These are phyloP conservation scores for Peromyscus eremicus DNA, from an alignment of 2,797 vertebrate genomes.

Conservation along the genomic window DNA sequence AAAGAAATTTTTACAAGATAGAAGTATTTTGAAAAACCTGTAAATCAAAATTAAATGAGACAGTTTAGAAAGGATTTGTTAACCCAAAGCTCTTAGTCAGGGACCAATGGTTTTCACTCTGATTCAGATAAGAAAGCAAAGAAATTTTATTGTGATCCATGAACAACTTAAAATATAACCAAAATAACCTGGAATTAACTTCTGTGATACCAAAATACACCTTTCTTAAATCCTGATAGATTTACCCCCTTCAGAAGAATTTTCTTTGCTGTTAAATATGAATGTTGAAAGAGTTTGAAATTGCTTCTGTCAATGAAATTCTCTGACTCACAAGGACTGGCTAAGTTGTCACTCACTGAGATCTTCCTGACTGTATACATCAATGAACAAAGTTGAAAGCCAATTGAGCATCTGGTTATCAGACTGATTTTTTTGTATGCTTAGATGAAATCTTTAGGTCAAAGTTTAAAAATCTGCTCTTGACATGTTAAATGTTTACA, in stretches of 20 bases:
- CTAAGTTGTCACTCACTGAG: neutral
- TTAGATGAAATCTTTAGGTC: neutral
- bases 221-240: neutral
- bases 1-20: neutral
- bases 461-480: neutral
- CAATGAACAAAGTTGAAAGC: neutral
- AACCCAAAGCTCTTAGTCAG: neutral
- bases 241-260: neutral
- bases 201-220: neutral
- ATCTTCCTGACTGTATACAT: neutral
- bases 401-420: neutral
- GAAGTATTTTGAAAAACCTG: slow-evolving; percentile 14
- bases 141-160: neutral
- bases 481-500: neutral
- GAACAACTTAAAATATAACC: neutral
- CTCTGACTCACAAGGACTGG: neutral
- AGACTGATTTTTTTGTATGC: neutral
- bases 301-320: neutral
- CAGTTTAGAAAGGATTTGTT: slow-evolving; percentile 4
- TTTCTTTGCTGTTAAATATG: neutral
- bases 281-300: neutral
- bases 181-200: neutral
- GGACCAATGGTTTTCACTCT: neutral
- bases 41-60: slow-evolving; percentile 28
- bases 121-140: neutral